phyloP scores from a whole-genome alignment of 1,140 invertebrate genomes.

The Philotrypesis tridentata region DNA sequence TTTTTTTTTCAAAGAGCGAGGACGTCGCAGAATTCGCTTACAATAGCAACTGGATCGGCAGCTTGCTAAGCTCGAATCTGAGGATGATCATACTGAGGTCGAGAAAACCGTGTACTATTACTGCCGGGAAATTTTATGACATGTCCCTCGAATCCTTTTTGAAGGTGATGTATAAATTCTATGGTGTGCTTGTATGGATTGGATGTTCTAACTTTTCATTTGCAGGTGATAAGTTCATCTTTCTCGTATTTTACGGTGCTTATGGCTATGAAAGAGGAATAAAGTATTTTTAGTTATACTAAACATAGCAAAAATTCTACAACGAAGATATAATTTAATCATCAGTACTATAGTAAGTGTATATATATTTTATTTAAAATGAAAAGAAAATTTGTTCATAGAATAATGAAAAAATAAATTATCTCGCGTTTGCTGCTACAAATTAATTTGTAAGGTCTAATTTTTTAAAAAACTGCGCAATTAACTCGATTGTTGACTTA shows the following conservation, averaged over 20 bases:
- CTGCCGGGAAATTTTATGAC: slow-evolving; percentile 62
- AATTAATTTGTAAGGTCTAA: too few relatives aligned
- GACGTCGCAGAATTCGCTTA: slow-evolving; percentile 55
- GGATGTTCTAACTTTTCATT: slow-evolving; percentile 34
- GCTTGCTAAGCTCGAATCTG: slow-evolving; percentile 45
- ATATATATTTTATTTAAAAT: too few relatives aligned
- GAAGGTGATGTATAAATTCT: slow-evolving; percentile 9
- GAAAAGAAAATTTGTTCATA: too few relatives aligned
- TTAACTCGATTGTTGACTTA: too few relatives aligned
- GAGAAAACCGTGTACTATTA: slow-evolving; percentile 56
- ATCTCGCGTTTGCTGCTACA: too few relatives aligned
- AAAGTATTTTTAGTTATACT: slow-evolving; percentile 8
- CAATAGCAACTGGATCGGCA: slow-evolving; percentile 54
- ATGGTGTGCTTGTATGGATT: background rate
- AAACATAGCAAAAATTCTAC: background rate
- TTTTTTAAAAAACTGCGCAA: too few relatives aligned
- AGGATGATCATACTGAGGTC: slow-evolving; percentile 59
- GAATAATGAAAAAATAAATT: too few relatives aligned
- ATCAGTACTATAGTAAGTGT: too few relatives aligned
- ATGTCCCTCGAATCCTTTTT: slow-evolving; percentile 55
- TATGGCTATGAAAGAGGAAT: slow-evolving; percentile 45
- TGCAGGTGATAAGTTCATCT: slow-evolving; percentile 62
- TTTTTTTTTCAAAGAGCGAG: slow-evolving; percentile 52
- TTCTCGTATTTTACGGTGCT: slow-evolving; percentile 64
- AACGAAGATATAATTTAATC: too few relatives aligned